Conservation (phyloP, 92 coral and sea anemone genomes). For the Nematostella vectensis region DNA sequence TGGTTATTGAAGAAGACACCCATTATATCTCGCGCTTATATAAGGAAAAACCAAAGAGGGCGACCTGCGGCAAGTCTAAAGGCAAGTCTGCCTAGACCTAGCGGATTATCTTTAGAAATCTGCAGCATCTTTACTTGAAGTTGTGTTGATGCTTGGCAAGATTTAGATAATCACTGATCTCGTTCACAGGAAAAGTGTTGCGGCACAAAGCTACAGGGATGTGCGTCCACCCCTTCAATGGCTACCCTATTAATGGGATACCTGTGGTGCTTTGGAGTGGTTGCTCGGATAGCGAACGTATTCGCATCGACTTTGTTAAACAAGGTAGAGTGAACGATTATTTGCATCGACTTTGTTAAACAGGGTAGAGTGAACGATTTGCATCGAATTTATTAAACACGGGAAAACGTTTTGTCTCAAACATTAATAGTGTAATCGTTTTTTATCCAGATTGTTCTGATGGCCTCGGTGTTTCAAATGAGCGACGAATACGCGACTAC, state of each 20-base stretch:
- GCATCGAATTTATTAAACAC: constrained; percentile 6
- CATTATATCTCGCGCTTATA: too few species aligned
- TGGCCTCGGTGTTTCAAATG: constrained; percentile 35
- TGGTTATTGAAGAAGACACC: too few species aligned
- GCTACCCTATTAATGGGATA: constrained; percentile 14
- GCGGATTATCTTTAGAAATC: too few species aligned
- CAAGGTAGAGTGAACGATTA: too few species aligned
- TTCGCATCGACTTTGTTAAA: constrained; percentile 13
- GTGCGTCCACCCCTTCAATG: constrained; percentile 36
- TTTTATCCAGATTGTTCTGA: constrained; percentile 27
- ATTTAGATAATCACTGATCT: too few species aligned
- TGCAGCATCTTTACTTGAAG: too few species aligned
- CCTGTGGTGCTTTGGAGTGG: constrained; percentile 29
- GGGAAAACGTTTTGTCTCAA: background rate
- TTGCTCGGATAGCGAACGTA: constrained; percentile 16
- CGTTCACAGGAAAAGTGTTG: constrained; percentile 12
- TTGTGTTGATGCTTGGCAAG: too few species aligned
- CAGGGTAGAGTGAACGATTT: constrained; percentile 43
- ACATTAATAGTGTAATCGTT: too few species aligned
- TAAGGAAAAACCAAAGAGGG: too few species aligned
- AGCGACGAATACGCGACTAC: too few species aligned
- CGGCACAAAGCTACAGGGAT: constrained; percentile 13
- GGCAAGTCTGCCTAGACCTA: too few species aligned
- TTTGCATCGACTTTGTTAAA: constrained; percentile 12
- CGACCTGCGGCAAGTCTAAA: too few species aligned